Percentiles rank a stretch among this genome's conserved stretches.
These are phyloP conservation scores for Brachionus calyciflorus DNA, from an alignment of 1,140 invertebrate genomes.

Conservation along the genomic window DNA sequence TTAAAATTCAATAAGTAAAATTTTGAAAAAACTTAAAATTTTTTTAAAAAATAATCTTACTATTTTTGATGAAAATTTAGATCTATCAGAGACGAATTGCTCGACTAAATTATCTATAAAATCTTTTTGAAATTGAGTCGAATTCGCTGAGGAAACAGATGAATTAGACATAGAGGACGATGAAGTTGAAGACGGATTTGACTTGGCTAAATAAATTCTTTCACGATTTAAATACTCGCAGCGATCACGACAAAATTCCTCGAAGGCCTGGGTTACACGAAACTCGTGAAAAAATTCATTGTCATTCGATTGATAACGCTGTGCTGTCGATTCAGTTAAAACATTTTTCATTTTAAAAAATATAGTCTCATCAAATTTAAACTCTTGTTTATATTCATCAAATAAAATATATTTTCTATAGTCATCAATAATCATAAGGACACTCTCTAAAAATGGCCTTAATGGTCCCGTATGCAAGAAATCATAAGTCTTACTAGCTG, in stretches of 20 bases:
- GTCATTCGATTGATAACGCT: constrained; percentile 1
- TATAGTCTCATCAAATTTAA: constrained; percentile 35
- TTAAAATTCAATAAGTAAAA: background rate
- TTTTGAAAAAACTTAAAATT: background rate
- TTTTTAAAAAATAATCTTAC: background rate
- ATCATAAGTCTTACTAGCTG: background rate
- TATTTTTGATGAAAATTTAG: constrained; percentile 7
- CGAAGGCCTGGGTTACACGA: constrained; percentile 37
- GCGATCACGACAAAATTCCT: constrained; percentile 43
- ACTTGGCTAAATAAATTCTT: background rate
- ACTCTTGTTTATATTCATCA: constrained; percentile 2
- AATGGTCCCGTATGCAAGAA: background rate
- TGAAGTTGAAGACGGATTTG: no score
- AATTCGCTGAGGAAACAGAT: no score
- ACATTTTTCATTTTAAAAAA: constrained; percentile 39
- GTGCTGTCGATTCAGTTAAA: background rate
- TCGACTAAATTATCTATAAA: constrained; percentile 24
- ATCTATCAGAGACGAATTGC: background rate
- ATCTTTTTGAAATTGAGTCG: constrained; percentile 13
- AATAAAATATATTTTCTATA: constrained; percentile 31
- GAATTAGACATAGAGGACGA: no score
- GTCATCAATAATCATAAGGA: constrained; percentile 43
- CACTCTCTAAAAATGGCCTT: constrained; percentile 22
- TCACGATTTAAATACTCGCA: constrained; percentile 14
- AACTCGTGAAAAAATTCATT: constrained; percentile 43